phyloP scores from a whole-genome alignment of 2,113 vertebrate genomes.

The Colossoma macropomum region DNA sequence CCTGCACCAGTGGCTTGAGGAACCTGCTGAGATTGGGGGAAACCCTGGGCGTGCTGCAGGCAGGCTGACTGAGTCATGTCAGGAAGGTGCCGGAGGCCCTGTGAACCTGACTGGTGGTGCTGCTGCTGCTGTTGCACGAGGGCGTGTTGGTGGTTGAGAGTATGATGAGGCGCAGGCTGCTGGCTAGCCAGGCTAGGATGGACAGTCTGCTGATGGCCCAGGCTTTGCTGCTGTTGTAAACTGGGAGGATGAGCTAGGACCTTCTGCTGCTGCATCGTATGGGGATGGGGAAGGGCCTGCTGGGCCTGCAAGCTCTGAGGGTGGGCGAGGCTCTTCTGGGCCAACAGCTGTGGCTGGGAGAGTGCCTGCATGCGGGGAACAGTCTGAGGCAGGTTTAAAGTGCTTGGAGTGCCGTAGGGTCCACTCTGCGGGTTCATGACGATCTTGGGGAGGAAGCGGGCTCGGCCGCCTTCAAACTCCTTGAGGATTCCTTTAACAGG shows the following conservation, averaged over 20 bases:
- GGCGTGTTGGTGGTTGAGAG: conserved; percentile 71
- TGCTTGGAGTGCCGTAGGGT: conserved; percentile 93
- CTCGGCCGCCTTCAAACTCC: conserved; percentile 93
- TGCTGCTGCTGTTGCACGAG: conserved; percentile 75
- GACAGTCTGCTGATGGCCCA: conserved; percentile 53
- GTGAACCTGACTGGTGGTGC: conserved; percentile 58
- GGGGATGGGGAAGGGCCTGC: conserved; percentile 65
- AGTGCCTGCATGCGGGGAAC: conserved; percentile 79
- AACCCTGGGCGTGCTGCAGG: conserved; percentile 74
- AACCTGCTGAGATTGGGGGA: conserved; percentile 69
- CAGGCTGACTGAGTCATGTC: conserved; percentile 65
- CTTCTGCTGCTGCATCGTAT: conserved; percentile 61
- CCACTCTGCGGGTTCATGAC: conserved; percentile 91
- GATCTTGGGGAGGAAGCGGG: conserved; percentile 89
- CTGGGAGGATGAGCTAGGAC: conserved; percentile 58
- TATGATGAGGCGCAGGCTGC: conserved; percentile 67
- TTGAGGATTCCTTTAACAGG: conserved; percentile 93
- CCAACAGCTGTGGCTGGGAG: conserved; percentile 76
- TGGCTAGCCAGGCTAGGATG: conserved; percentile 66
- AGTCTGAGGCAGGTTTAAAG: conserved; percentile 91
- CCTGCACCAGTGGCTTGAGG: conserved; percentile 72
- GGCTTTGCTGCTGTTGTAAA: conserved; percentile 57
- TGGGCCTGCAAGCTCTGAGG: conserved; percentile 72
- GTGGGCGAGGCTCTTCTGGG: conserved; percentile 70
- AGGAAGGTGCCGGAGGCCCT: conserved; percentile 69